Evolutionary conservation across 2,888 invertebrate species (phyloP), one percentile per base, ranked within the genome.

Genomic region (Deilephila porcellus): DNA sequence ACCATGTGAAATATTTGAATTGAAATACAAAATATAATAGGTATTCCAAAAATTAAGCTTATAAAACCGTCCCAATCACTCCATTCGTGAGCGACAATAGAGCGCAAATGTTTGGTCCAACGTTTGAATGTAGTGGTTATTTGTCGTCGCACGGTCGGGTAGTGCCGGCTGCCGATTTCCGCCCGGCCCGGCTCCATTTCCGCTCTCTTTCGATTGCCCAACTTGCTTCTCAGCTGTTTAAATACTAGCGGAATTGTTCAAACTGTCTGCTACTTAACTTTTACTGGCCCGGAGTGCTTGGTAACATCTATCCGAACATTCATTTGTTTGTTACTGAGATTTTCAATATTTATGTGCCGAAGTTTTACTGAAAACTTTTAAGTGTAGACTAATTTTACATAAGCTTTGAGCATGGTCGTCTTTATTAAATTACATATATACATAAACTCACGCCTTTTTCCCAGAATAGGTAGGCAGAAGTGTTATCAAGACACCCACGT

Each of bases 161-260:
- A 45, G 45, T 56, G 59, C 56, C 62, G 76, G 70, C 75, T 78
- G 74, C 76, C 76, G 74, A 76, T 74, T 73, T 77, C 77, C 77
- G 77, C 63, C 71, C 56, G 34, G 70, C 62, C 63, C 62, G 63
- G 53, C 73, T 76, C 76, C 76, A 78, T 78, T 76, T 78, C 76
- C 76, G 78, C 71, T 34, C 70, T 70, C 52, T 73, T 67, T 67
- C 71, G 62, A 74, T 74, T 62, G 53, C 71, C 70, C 34, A 64
- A 73, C 63, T 67, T 67, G 64, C 59, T 67, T 73, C 56, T 67
- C 64, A 56, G 67, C 72, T 72, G 72, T 72, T 72, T 56, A 59
- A 72, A 72, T 56, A 72, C 37, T 63, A 59, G 56, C 64, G 34
- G 64, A 67, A 72, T 72, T 56, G 34, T 56, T 53, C 52, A 25